Conservation (phyloP, 2,797 vertebrate genomes). For the Chaunax sp. region DNA sequence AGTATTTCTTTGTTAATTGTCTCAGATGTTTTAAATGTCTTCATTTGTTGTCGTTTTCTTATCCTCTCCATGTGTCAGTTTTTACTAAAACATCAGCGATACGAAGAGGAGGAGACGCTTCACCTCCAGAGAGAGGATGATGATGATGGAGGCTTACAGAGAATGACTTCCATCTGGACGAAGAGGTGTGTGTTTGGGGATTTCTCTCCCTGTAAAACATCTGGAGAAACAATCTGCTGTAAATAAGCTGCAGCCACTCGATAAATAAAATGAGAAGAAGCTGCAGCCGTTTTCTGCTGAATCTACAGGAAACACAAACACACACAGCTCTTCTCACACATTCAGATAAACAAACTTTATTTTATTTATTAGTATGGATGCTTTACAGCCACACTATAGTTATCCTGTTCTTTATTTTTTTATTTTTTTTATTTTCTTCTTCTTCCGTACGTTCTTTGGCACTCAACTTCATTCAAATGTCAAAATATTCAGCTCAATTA, state of each 20-base stretch:
- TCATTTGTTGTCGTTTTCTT: no score
- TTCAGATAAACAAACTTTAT: no score
- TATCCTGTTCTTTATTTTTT: no score
- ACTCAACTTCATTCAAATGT: no score
- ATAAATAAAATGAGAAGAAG: conserved; percentile 81
- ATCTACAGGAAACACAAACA: conserved; percentile 44
- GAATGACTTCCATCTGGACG: conserved; percentile 84
- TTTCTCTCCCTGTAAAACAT: conserved; percentile 79
- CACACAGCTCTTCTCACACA: neutral
- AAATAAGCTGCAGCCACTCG: conserved; percentile 83
- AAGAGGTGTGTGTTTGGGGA: conserved; percentile 58
- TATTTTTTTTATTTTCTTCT: no score
- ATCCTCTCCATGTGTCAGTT: neutral
- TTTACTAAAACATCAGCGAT: conserved; percentile 21
- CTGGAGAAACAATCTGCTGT: conserved; percentile 86
- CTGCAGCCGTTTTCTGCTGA: conserved; percentile 61
- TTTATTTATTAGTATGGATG: no score
- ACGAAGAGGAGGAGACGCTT: conserved; percentile 33
- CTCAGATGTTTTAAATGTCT: neutral
- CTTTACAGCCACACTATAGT: no score
- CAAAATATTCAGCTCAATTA: no score
- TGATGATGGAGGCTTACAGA: conserved; percentile 77
- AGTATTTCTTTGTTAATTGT: no score
- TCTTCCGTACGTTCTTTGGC: no score
- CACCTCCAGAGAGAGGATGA: conserved; percentile 59